A percentile compares a stretch with the other conserved stretches of the same genome.
Conservation (phyloP, 2,113 vertebrate species). For the Myotis lucifugus region DNA sequence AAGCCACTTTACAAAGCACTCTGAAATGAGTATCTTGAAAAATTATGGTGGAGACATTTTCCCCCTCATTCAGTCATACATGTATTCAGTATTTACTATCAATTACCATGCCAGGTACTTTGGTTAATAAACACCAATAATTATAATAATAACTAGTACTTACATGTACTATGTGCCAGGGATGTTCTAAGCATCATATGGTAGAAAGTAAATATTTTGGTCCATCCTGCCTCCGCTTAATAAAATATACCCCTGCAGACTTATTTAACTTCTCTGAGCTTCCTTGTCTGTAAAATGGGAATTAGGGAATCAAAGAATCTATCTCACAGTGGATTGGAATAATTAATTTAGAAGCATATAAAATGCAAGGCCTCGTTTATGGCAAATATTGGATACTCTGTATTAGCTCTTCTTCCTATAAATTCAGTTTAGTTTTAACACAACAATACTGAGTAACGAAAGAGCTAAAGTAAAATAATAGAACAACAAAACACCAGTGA, state of each 20-base stretch:
- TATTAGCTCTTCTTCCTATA: conserved; percentile 5
- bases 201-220: conserved; percentile 62
- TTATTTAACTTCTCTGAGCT: conserved; percentile 61
- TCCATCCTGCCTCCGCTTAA: conserved; percentile 58
- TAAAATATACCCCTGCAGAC: conserved; percentile 38
- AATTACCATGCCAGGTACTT: conserved; percentile 16
- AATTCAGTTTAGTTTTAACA: conserved; percentile 50
- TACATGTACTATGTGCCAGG: conserved; percentile 52
- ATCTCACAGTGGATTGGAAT: conserved; percentile 16
- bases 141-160: conserved; percentile 54
- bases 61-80: neutral
- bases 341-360: conserved; percentile 51
- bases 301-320: conserved; percentile 60
- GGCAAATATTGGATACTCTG: neutral
- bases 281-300: conserved; percentile 61
- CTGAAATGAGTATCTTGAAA: conserved; percentile 22
- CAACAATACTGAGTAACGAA: conserved; percentile 8
- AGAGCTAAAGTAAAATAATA: neutral
- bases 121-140: conserved; percentile 45
- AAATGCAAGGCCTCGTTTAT: conserved; percentile 37
- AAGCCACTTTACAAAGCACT: conserved; percentile 7
- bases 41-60: neutral
- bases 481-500: neutral
- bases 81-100: conserved; percentile 22
- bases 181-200: conserved; percentile 53